A percentile compares a stretch with the other conserved stretches of the same genome.
Evolutionary conservation across 2,797 vertebrate species (phyloP).

Genomic region (Sebastes nivosus): DNA sequence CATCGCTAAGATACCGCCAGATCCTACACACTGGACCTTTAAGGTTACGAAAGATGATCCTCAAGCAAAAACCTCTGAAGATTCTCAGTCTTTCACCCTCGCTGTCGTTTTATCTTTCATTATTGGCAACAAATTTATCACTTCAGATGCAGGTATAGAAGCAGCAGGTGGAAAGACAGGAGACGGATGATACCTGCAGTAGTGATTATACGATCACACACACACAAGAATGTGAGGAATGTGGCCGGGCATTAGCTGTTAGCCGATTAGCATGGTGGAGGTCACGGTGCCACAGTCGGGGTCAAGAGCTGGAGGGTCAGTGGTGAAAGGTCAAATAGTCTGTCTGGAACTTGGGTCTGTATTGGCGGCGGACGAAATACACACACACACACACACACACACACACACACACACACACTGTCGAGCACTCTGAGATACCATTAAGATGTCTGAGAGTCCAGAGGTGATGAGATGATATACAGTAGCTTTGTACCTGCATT

Average conservation of each 20-base stretch:
- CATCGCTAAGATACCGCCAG: no score
- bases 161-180: constrained; percentile 46
- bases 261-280: constrained; percentile 70
- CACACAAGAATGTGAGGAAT: constrained; percentile 70
- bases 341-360: constrained; percentile 61
- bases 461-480: background rate
- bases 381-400: background rate
- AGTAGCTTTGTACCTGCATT: background rate
- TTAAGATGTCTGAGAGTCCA: constrained; percentile 8
- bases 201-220: constrained; percentile 26
- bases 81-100: background rate
- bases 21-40: background rate
- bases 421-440: background rate
- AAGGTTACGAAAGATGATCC: background rate
- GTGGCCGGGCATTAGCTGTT: constrained; percentile 66
- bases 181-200: constrained; percentile 36
- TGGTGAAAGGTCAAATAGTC: constrained; percentile 67
- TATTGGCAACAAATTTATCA: background rate
- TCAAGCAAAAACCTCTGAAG: background rate
- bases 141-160: background rate
- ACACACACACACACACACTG: background rate
- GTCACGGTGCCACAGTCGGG: constrained; percentile 38
- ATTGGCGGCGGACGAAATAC: background rate
- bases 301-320: constrained; percentile 69
- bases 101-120: background rate